Evolutionary conservation across 2,797 vertebrate species (phyloP).

Genomic region (Darevskia mixta): DNA sequence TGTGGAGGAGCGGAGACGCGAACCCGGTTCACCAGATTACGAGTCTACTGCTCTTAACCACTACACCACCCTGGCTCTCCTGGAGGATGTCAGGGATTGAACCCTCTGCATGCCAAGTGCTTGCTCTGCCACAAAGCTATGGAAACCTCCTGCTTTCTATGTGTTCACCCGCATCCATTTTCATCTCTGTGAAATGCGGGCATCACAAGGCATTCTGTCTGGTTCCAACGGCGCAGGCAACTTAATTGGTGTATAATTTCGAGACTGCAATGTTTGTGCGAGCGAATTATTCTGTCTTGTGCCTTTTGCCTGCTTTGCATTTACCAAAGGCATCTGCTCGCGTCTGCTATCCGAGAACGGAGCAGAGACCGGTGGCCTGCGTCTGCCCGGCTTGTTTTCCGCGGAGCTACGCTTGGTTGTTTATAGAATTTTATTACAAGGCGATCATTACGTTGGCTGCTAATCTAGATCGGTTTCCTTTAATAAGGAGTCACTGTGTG

Average conservation of each 20-base stretch:
- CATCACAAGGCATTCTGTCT: constrained; percentile 54
- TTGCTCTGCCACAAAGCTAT: no score
- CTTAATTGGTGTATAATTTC: constrained; percentile 68
- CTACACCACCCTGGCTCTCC: no score
- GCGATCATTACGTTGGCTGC: constrained; percentile 45
- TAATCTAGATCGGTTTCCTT: constrained; percentile 57
- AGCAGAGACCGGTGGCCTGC: constrained; percentile 40
- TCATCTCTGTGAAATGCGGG: constrained; percentile 37
- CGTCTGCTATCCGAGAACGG: constrained; percentile 42
- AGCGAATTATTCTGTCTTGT: background rate
- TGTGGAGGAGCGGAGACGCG: no score
- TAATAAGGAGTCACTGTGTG: constrained; percentile 34
- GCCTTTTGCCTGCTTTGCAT: constrained; percentile 42
- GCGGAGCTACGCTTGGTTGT: background rate
- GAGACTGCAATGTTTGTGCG: constrained; percentile 48
- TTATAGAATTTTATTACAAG: constrained; percentile 48
- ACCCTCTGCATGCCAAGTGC: no score
- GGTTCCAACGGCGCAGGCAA: constrained; percentile 63
- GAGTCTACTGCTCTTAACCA: no score
- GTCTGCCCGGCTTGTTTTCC: constrained; percentile 15
- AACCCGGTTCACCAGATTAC: no score
- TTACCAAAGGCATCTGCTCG: constrained; percentile 59
- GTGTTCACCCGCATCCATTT: background rate
- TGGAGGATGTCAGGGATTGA: no score
- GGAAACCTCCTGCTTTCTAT: no score